Base-by-base conservation (phyloP, 2,113 vertebrate genomes). In the Coptodon rendalli region DNA sequence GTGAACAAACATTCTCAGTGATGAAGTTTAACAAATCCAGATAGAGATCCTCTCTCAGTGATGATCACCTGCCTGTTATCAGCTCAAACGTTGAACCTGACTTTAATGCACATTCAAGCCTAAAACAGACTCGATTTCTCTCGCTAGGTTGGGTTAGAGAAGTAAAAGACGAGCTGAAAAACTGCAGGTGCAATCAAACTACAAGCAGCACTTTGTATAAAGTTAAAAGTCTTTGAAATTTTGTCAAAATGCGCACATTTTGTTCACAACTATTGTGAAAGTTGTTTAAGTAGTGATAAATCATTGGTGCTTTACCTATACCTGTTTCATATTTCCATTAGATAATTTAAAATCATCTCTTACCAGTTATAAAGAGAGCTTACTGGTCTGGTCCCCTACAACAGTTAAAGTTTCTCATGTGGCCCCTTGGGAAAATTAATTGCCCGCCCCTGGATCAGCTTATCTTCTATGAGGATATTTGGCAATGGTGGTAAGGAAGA, bases 141-240 rank as follows among this genome's bases (percentile, higher is more conserved):
- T 71, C 1, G 0, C 7, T 24, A 12, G 34, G 53, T 24, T 6
- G 52, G 57, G 57, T 61, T 0, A 4, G 29, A 68, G 34, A 68
- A 5, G 11, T 34, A 36, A 38, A 2, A 40, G n/a, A 68, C 0
- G 0, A 68, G 34, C 66, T 71, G 38, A 43, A 45, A 12, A 45
- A 16, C 38, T 45, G 38, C 66, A 45, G 13, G n/a, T 73, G 66
- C 22, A 9, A 73, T 6, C 8, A 27, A 27, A 73, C 22, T 45
- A 0, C 38, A 6, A 40, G 38, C 8, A 73, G 38, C 63, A 24
- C 36, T 71, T 24, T 40, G 4, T 71, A 9, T 22, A 43, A 43
- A 40, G 34, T 66, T 38, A 38, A 66, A 40, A 9, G 36, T 24
- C 1, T 71, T 71, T 71, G 1, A 71, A 45, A 6, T 36, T 34